Percentiles rank a stretch among this genome's conserved stretches.
Evolutionary conservation across 2,113 vertebrate species (phyloP).

Genomic region (Scophthalmus maximus): DNA sequence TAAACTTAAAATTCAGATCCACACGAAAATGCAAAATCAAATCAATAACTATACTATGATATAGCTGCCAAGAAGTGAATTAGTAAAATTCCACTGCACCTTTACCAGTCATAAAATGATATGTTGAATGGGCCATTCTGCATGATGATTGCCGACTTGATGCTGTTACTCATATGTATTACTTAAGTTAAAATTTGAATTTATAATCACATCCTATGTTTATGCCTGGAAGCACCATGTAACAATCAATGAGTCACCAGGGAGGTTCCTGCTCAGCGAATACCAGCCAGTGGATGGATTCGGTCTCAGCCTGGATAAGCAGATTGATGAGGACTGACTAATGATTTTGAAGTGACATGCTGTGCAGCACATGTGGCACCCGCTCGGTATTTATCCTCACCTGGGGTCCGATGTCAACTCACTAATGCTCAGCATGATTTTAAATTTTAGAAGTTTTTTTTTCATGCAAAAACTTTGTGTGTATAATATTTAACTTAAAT

Average conservation of each 20-base stretch:
- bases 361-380: slow-evolving; percentile 64
- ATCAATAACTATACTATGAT: too few species aligned
- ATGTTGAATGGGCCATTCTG: too few species aligned
- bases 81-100: too few species aligned
- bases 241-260: slow-evolving; percentile 49
- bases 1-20: too few species aligned
- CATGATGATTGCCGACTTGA: too few species aligned
- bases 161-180: too few species aligned
- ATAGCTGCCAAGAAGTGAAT: too few species aligned
- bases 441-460: not conserved
- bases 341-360: slow-evolving; percentile 48
- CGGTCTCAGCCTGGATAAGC: slow-evolving; percentile 32
- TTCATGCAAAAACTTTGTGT: not conserved
- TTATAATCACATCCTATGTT: slow-evolving; percentile 20
- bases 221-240: slow-evolving; percentile 12
- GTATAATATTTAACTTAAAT: too few species aligned
- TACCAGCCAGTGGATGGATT: slow-evolving; percentile 44
- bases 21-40: too few species aligned
- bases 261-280: slow-evolving; percentile 44
- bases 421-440: not conserved
- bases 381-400: slow-evolving; percentile 24
- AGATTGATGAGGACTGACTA: slow-evolving; percentile 58
- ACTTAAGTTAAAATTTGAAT: too few species aligned
- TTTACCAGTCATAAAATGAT: too few species aligned
- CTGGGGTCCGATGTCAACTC: slow-evolving; percentile 16